Conservation (phyloP, 2,888 invertebrate genomes). For the Dimorphilus gyrociliatus region DNA sequence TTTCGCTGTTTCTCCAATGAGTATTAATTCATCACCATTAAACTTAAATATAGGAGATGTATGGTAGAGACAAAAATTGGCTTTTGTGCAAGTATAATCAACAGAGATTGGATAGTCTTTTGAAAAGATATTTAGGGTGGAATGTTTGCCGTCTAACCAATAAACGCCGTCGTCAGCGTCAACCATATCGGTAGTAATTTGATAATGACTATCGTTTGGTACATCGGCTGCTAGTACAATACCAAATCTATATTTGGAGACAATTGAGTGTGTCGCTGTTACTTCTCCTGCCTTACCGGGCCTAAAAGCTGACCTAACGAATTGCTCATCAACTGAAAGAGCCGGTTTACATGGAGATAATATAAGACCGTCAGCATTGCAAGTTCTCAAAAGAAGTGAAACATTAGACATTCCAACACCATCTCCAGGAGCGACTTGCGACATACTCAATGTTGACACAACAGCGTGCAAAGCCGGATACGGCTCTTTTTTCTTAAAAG, state of each 20-base stretch:
- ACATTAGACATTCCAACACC: constrained; percentile 14
- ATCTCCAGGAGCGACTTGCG: constrained; percentile 26
- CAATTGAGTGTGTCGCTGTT: constrained; percentile 20
- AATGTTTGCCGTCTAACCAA: too few relatives aligned
- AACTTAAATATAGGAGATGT: too few relatives aligned
- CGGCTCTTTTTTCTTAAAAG: constrained; percentile 12
- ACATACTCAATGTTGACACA: constrained; percentile 18
- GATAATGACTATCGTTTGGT: too few relatives aligned
- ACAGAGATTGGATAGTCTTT: too few relatives aligned
- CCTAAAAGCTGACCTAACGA: too few relatives aligned
- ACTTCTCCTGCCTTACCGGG: constrained; percentile 26
- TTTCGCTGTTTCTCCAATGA: constrained; percentile 16
- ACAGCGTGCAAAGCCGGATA: constrained; percentile 14
- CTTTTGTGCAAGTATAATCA: constrained; percentile 6
- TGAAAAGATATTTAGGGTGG: too few relatives aligned
- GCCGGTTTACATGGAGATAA: constrained; percentile 15
- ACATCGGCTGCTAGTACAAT: too few relatives aligned
- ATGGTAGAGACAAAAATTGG: constrained; percentile 8
- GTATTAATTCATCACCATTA: too few relatives aligned
- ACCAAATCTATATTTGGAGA: constrained; percentile 13
- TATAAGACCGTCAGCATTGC: constrained; percentile 11
- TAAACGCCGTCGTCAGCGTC: too few relatives aligned
- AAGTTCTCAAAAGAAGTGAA: constrained; percentile 16
- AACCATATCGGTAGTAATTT: too few relatives aligned
- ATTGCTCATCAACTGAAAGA: too few relatives aligned